Conservation (phyloP, 2,888 invertebrate genomes). For the Scaptomyza caliginosa region DNA sequence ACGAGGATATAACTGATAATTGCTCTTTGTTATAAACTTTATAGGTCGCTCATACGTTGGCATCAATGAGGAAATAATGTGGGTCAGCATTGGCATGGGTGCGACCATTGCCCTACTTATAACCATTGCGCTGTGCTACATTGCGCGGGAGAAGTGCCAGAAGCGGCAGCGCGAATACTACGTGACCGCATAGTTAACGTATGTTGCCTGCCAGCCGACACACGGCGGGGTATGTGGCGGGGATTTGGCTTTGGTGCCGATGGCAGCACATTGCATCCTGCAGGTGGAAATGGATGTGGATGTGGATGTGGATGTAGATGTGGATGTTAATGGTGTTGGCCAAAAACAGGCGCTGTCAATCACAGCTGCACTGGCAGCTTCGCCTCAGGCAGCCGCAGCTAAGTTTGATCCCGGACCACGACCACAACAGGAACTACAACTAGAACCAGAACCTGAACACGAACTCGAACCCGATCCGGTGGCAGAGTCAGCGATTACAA, state of each 20-base stretch:
- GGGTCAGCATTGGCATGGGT: conserved; percentile 91
- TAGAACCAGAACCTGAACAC: conserved; percentile 2
- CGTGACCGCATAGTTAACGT: conserved; percentile 87
- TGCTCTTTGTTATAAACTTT: background rate
- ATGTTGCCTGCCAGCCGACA: conserved; percentile 54
- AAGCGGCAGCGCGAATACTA: conserved; percentile 89
- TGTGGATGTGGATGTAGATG: conserved; percentile 8
- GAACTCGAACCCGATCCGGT: conserved; percentile 15
- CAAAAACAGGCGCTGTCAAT: conserved; percentile 26
- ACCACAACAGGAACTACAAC: background rate
- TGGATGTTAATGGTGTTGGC: conserved; percentile 9
- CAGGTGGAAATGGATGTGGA: conserved; percentile 33
- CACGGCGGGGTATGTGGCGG: background rate
- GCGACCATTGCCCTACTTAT: conserved; percentile 90
- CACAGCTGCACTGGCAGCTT: conserved; percentile 27
- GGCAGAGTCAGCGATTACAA: conserved; percentile 37
- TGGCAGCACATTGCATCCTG: conserved; percentile 27
- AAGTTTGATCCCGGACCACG: conserved; percentile 9
- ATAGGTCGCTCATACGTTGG: conserved; percentile 93
- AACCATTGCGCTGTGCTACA: conserved; percentile 92
- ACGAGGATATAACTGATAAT: background rate
- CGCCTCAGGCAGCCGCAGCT: background rate
- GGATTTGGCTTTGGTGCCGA: background rate
- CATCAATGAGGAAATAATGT: conserved; percentile 94
- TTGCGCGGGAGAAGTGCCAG: conserved; percentile 91